Evolutionary conservation across 2,113 vertebrate species (phyloP).

Genomic region (Platysteira castanea): DNA sequence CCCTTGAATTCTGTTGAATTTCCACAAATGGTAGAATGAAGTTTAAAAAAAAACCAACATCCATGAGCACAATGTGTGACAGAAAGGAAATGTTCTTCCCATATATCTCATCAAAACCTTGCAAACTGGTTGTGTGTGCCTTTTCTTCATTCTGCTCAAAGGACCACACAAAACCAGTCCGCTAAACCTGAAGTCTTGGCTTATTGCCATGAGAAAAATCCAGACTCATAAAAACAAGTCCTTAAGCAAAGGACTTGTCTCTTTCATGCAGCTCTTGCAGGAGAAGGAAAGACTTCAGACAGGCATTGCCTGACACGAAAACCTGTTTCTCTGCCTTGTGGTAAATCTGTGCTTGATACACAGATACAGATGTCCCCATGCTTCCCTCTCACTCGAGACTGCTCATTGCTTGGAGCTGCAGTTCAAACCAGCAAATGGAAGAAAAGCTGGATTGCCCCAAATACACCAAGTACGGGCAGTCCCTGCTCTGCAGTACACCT

Average conservation of each 20-base stretch:
- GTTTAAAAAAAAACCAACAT: background rate
- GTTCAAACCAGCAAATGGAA: background rate
- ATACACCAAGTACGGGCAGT: background rate
- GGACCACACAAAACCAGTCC: background rate
- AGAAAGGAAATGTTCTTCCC: background rate
- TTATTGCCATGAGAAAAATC: background rate
- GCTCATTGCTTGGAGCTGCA: background rate
- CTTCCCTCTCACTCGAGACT: background rate
- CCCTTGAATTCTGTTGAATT: background rate
- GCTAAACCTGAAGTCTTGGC: background rate
- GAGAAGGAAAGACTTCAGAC: background rate
- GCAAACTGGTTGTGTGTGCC: background rate
- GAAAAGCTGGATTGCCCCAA: background rate
- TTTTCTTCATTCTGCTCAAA: background rate
- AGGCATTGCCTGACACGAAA: background rate
- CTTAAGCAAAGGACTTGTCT: background rate
- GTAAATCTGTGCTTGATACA: constrained; percentile 15
- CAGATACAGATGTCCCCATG: background rate
- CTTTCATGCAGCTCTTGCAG: background rate
- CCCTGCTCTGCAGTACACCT: background rate
- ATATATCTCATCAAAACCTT: background rate
- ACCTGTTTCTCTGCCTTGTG: background rate
- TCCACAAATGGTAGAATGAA: background rate
- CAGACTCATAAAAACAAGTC: background rate
- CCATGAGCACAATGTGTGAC: background rate